A percentile compares a stretch with the other conserved stretches of the same genome.
Conservation (phyloP, 2,113 vertebrate genomes). For the Phodopus roborovskii region DNA sequence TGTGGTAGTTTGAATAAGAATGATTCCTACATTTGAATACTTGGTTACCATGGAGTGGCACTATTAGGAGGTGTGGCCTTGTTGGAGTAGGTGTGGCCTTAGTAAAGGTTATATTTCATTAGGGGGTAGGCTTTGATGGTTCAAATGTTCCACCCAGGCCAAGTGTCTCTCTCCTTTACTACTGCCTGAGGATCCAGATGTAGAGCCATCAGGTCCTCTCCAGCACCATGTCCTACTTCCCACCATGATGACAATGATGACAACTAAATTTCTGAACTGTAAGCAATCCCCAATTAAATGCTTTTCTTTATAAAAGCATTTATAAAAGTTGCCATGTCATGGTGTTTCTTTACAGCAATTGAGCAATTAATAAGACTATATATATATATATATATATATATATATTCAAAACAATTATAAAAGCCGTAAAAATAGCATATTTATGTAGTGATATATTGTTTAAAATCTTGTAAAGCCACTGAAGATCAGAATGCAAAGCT, state of each 20-base stretch:
- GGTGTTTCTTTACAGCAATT: neutral
- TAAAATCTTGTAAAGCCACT: no score
- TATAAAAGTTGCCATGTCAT: neutral
- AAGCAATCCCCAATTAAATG: neutral
- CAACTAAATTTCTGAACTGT: neutral
- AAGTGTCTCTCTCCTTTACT: neutral
- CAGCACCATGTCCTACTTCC: neutral
- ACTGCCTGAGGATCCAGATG: neutral
- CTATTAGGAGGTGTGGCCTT: neutral
- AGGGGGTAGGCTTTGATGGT: neutral
- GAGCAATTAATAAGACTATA: neutral
- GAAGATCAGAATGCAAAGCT: no score
- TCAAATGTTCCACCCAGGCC: neutral
- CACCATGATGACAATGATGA: no score
- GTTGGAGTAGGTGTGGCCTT: neutral
- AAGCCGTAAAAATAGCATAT: neutral
- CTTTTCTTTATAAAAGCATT: neutral
- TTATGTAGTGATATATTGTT: no score
- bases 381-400: neutral
- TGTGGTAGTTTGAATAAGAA: neutral
- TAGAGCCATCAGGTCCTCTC: neutral
- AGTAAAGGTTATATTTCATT: neutral
- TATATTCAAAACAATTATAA: neutral
- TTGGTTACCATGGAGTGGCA: neutral
- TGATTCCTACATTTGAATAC: neutral